Percentiles rank a stretch among this genome's conserved stretches.
phyloP scores from a whole-genome alignment of 1,140 invertebrate species.

The Drosophila guanche region DNA sequence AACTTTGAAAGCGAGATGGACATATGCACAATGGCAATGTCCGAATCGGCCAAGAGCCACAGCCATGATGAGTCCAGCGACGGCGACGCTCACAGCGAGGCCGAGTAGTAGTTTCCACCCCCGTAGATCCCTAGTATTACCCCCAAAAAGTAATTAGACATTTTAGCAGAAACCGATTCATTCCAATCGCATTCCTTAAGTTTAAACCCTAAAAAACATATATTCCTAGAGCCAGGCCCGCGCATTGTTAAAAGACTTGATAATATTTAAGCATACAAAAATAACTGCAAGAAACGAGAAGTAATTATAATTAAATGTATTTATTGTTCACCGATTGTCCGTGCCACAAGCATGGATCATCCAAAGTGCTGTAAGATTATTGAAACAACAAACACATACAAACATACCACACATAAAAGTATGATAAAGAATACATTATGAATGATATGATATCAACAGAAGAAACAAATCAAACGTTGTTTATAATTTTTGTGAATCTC shows the following conservation, averaged over 20 bases:
- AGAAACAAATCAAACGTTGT: background rate
- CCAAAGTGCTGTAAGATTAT: conserved; percentile 54
- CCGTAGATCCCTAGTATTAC: conserved; percentile 59
- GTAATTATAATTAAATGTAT: conserved; percentile 54
- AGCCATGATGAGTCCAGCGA: conserved; percentile 38
- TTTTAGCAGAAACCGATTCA: conserved; percentile 53
- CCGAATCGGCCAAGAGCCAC: conserved; percentile 28
- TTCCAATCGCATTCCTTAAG: conserved; percentile 74
- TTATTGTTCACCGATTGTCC: conserved; percentile 60
- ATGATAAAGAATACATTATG: conserved; percentile 28
- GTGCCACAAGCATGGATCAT: conserved; percentile 12
- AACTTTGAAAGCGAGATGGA: conserved; percentile 36
- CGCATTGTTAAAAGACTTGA: conserved; percentile 78
- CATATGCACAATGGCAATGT: conserved; percentile 31
- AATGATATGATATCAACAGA: conserved; percentile 6
- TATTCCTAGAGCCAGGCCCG: conserved; percentile 66
- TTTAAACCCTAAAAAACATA: conserved; percentile 45
- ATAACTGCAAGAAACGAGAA: conserved; percentile 15
- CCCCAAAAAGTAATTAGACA: conserved; percentile 27
- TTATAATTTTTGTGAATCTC: background rate
- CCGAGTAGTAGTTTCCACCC: conserved; percentile 29
- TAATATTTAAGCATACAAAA: conserved; percentile 72
- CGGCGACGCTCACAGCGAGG: conserved; percentile 7
- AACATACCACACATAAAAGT: conserved; percentile 28
- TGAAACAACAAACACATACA: conserved; percentile 34